A percentile compares a stretch with the other conserved stretches of the same genome.
Evolutionary conservation across 2,113 vertebrate species (phyloP).

Genomic region (Oryzias curvinotus): DNA sequence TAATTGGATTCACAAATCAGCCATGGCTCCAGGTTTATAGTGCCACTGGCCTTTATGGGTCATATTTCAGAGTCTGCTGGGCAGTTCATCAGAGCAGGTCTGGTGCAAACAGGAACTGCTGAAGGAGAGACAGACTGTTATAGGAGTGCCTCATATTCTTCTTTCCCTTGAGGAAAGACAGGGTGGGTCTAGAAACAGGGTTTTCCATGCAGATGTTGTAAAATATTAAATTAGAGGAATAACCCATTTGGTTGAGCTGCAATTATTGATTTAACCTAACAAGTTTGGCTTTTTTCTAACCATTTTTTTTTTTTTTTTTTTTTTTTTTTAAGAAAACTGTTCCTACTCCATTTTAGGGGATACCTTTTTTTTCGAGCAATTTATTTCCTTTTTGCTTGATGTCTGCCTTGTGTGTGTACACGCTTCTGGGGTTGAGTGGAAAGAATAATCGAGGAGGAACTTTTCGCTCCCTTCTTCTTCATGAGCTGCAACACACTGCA

Average conservation of each 20-base stretch:
- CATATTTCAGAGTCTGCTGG: conserved; percentile 68
- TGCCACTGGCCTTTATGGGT: conserved; percentile 69
- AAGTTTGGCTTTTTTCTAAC: conserved; percentile 6
- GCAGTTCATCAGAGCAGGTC: conserved; percentile 57
- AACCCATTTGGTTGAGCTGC: not conserved
- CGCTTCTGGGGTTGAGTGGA: conserved; percentile 13
- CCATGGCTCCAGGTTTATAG: conserved; percentile 72
- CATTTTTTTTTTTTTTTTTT: conserved; percentile 2
- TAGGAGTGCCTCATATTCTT: conserved; percentile 13
- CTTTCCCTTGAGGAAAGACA: conserved; percentile 13
- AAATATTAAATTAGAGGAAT: conserved; percentile 8
- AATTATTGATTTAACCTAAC: conserved; percentile 3
- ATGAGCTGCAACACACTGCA: conserved; percentile 25
- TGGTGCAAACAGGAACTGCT: conserved; percentile 46
- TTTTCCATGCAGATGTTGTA: conserved; percentile 13
- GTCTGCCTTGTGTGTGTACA: conserved; percentile 2
- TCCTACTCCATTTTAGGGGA: conserved; percentile 4
- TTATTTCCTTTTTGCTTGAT: conserved; percentile 25
- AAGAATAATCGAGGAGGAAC: conserved; percentile 33
- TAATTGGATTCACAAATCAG: conserved; percentile 85
- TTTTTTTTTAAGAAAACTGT: conserved; percentile 9
- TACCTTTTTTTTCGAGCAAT: conserved; percentile 22
- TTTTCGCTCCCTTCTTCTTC: conserved; percentile 15
- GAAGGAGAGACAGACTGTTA: conserved; percentile 25
- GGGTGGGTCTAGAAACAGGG: not conserved